These are phyloP conservation scores for Empidonax traillii DNA, from an alignment of 2,113 vertebrate species.

Conservation along the genomic window DNA sequence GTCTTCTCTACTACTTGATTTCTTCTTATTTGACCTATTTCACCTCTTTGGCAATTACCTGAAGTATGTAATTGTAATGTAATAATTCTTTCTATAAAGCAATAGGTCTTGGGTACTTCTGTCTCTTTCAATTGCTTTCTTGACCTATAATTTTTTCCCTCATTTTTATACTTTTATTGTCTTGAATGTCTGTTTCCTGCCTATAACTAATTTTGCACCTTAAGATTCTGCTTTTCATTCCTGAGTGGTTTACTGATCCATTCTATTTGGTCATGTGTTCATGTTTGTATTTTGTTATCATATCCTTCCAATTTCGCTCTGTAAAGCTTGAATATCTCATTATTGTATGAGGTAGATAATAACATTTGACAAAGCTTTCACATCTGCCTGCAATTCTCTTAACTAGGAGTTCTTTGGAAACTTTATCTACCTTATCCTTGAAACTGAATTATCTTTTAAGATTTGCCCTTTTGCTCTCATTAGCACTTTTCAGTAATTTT, in stretches of 20 bases:
- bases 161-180: not conserved
- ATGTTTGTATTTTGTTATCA: not conserved
- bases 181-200: not conserved
- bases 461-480: not conserved
- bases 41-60: not conserved
- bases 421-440: not conserved
- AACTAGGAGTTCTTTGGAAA: not conserved
- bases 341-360: not conserved
- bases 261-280: not conserved
- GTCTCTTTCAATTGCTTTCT: not conserved
- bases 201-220: not conserved
- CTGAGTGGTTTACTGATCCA: not conserved
- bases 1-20: not conserved
- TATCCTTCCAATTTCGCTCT: not conserved
- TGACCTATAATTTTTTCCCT: not conserved
- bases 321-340: not conserved
- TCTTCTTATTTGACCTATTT: not conserved
- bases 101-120: not conserved
- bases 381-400: not conserved
- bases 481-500: not conserved
- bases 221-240: not conserved
- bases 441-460: not conserved
- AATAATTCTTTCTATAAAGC: not conserved
- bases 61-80: not conserved
- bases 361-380: not conserved